phyloP scores from a whole-genome alignment of 64 coral and sea anemone species.

The Montipora efflorescens region DNA sequence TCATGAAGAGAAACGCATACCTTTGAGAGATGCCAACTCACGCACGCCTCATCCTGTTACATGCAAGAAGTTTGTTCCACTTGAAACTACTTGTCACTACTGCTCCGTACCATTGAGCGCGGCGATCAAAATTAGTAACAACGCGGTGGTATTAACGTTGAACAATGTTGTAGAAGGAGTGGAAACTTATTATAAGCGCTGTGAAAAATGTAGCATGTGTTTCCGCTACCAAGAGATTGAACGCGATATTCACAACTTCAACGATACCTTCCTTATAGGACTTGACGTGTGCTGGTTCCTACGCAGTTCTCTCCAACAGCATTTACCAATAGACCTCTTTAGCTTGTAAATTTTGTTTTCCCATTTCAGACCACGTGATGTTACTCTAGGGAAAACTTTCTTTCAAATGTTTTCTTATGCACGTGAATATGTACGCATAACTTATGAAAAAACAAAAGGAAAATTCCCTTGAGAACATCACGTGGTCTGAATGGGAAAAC shows the following conservation, averaged over 20 bases:
- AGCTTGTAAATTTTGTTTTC: too few relatives aligned
- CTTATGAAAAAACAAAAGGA: too few relatives aligned
- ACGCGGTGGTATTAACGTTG: conserved; percentile 43
- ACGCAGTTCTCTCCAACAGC: conserved; percentile 24
- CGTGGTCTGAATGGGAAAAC: too few relatives aligned
- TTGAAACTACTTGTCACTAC: conserved; percentile 24
- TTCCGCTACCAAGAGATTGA: conserved; percentile 62
- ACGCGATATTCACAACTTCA: conserved; percentile 41
- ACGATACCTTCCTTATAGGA: conserved; percentile 59
- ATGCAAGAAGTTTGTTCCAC: conserved; percentile 39
- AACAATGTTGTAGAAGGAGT: conserved; percentile 1
- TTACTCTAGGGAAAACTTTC: too few relatives aligned
- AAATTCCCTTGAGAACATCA: too few relatives aligned
- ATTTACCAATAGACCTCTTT: conserved; percentile 38
- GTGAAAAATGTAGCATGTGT: conserved; percentile 52
- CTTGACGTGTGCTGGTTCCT: conserved; percentile 66
- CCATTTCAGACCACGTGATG: too few relatives aligned
- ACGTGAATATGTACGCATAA: too few relatives aligned
- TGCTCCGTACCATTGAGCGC: conserved; percentile 22
- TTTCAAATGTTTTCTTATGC: too few relatives aligned
- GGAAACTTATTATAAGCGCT: conserved; percentile 39
- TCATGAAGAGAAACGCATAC: conserved; percentile 1
- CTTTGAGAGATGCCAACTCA: background rate
- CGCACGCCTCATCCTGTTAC: background rate
- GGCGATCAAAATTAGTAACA: conserved; percentile 9